Conservation (phyloP, 2,113 vertebrate species). For the Etheostoma cragini region DNA sequence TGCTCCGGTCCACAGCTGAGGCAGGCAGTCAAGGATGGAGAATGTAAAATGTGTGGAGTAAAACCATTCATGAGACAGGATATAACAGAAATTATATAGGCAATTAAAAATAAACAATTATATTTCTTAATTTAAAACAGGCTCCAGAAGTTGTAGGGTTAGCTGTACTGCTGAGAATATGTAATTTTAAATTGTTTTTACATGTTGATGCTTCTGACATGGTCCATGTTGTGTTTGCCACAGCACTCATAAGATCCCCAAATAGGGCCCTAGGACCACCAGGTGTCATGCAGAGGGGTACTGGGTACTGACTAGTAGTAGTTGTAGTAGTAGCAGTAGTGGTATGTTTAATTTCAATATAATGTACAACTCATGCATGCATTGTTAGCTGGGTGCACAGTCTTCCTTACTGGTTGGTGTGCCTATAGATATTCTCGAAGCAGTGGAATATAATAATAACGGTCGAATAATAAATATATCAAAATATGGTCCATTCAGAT, state of each 20-base stretch:
- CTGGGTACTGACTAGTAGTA: too few species aligned
- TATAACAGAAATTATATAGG: background rate
- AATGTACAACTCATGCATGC: background rate
- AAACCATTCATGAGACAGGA: background rate
- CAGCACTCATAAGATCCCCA: background rate
- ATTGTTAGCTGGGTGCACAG: background rate
- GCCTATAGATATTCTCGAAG: background rate
- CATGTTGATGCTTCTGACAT: background rate
- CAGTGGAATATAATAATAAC: background rate
- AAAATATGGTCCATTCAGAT: background rate
- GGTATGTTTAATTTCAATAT: background rate
- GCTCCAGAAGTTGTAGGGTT: background rate
- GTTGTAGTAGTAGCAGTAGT: background rate
- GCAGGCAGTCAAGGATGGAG: constrained; percentile 35
- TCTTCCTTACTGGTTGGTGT: background rate
- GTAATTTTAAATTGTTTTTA: background rate
- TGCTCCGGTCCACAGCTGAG: constrained; percentile 51
- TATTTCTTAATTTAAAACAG: background rate
- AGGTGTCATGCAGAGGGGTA: background rate
- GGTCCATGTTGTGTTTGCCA: background rate
- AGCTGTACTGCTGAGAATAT: background rate
- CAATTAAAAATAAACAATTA: background rate
- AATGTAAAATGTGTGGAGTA: constrained; percentile 15
- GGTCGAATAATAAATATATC: background rate
- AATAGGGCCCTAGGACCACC: background rate